Evolutionary conservation across 2,888 invertebrate species (phyloP).

Genomic region (Agelastica alni): DNA sequence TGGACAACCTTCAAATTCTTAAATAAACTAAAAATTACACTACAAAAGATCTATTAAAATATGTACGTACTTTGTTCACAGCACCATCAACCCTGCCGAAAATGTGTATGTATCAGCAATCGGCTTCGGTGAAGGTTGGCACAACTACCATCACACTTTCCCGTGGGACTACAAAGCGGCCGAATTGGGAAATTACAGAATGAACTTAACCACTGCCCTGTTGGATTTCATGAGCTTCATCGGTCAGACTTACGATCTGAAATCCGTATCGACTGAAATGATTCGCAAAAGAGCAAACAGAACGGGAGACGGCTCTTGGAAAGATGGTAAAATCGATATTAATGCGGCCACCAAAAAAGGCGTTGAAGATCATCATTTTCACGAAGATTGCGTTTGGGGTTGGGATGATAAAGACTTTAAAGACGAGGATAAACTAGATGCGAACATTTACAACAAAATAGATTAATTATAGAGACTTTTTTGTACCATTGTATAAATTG

Average conservation of each 20-base stretch:
- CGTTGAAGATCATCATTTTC: constrained; percentile 57
- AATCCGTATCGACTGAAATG: constrained; percentile 64
- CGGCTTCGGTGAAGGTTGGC: constrained; percentile 83
- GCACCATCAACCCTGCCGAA: constrained; percentile 74
- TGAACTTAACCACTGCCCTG: constrained; percentile 77
- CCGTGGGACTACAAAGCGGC: constrained; percentile 64
- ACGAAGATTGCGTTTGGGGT: constrained; percentile 22
- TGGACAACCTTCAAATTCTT: too few relatives aligned
- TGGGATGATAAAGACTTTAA: constrained; percentile 73
- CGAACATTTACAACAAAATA: constrained; percentile 46
- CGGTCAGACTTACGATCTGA: constrained; percentile 83
- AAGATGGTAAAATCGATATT: constrained; percentile 48
- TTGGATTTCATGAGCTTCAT: constrained; percentile 79
- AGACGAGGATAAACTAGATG: constrained; percentile 48
- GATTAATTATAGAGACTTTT: too few relatives aligned
- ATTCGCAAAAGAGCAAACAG: constrained; percentile 61
- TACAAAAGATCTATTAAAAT: too few relatives aligned
- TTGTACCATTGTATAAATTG: too few relatives aligned
- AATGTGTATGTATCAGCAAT: constrained; percentile 72
- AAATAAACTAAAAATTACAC: too few relatives aligned
- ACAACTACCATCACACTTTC: constrained; percentile 83
- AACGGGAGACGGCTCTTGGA: constrained; percentile 63
- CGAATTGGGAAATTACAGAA: constrained; percentile 52
- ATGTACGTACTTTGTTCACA: constrained; percentile 50
- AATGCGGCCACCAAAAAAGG: constrained; percentile 66